These are phyloP conservation scores for Gymnocephalus cernua DNA, from an alignment of 2,113 vertebrate genomes.

Conservation along the genomic window DNA sequence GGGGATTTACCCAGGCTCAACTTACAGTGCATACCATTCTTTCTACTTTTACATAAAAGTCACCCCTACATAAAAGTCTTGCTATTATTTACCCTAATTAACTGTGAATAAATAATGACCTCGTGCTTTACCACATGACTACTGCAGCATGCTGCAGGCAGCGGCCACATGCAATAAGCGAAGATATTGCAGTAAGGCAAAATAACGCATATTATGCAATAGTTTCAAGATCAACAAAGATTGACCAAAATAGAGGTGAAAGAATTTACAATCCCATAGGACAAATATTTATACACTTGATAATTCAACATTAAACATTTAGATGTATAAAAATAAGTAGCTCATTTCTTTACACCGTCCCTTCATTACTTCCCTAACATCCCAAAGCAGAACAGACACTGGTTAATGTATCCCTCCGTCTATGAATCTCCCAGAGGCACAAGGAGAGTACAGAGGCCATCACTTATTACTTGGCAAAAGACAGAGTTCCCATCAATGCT, in stretches of 20 bases:
- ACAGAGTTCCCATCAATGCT: constrained; percentile 64
- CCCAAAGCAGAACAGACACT: constrained; percentile 18
- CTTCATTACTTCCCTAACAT: constrained; percentile 30
- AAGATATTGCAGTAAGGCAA: neutral
- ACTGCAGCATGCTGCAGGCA: neutral
- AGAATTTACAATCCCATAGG: neutral
- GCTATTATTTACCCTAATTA: constrained; percentile 2
- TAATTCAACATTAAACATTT: neutral
- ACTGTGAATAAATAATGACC: constrained; percentile 9
- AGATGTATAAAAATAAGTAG: neutral
- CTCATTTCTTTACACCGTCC: constrained; percentile 4
- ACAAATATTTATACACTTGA: constrained; percentile 10
- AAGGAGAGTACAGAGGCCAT: constrained; percentile 55
- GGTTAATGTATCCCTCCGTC: constrained; percentile 48
- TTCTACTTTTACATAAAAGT: neutral
- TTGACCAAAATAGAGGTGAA: neutral
- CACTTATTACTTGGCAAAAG: constrained; percentile 67
- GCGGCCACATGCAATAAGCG: neutral
- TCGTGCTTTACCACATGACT: neutral
- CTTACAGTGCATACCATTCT: neutral
- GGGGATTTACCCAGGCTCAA: neutral
- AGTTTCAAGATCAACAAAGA: neutral
- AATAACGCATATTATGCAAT: neutral
- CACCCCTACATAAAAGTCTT: neutral
- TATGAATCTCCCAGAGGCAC: constrained; percentile 54